These are phyloP conservation scores for Buphagus erythrorhynchus DNA, from an alignment of 2,797 vertebrate species.

Conservation along the genomic window DNA sequence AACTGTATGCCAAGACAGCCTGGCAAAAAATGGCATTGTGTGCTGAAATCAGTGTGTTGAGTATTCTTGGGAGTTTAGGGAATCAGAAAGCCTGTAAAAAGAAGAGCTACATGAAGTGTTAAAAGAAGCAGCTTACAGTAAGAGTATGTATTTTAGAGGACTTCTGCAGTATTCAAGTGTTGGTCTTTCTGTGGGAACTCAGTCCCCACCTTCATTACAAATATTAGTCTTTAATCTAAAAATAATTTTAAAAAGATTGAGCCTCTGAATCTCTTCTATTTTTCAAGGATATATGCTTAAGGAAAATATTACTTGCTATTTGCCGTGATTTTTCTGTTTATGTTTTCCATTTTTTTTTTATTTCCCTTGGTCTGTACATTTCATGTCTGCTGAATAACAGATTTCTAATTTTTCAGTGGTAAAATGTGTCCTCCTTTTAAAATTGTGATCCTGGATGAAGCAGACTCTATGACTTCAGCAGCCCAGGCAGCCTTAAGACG, in stretches of 20 bases:
- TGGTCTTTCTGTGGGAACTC: not conserved
- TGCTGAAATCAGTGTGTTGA: not conserved
- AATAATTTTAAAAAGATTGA: not conserved
- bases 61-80: not conserved
- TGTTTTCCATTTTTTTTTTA: not conserved
- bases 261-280: not conserved
- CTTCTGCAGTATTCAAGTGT: not conserved
- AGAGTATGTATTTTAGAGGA: not conserved
- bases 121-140: not conserved
- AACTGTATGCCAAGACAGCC: not conserved
- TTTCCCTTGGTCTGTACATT: not conserved
- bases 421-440: slow-evolving; percentile 97
- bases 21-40: not conserved
- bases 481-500: slow-evolving; percentile 95
- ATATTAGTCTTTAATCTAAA: not conserved
- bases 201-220: not conserved
- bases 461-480: slow-evolving; percentile 95
- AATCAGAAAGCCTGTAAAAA: not conserved
- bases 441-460: slow-evolving; percentile 97
- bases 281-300: not conserved
- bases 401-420: slow-evolving; percentile 79
- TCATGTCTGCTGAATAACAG: not conserved
- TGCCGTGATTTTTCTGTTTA: not conserved
- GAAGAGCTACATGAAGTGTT: not conserved
- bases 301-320: not conserved